Base-by-base conservation (phyloP, 2,113 vertebrate genomes). In the Terrapene triunguis region DNA sequence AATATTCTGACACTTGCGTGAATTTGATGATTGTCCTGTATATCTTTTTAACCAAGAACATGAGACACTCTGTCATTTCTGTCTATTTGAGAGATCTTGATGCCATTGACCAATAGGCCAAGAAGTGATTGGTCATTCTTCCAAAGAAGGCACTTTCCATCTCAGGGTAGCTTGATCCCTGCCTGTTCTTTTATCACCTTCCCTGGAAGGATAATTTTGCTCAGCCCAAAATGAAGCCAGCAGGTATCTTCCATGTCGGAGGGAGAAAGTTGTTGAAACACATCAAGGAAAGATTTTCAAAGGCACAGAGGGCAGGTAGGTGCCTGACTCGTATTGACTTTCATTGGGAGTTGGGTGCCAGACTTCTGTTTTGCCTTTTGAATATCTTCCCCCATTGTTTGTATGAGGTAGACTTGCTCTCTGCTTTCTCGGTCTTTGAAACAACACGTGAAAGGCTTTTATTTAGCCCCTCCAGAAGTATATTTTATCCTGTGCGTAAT, bases 21-120 rank as follows among this genome's bases (percentile, higher is more conserved):
- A 51, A 19, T 76, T 27, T 0, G 1, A 11, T 1, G 0, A 38
- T 82, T 55, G 25, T 14, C 53, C 38, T 42, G 22, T 38, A 25
- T 21, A 11, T 10, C n/a, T 21, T 42, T 74, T 74, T 24, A 38
- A 42, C 69, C 9, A 6, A 42, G 38, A 27, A 44, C 11, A 76
- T 8, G 24, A 27, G 38, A 24, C 24, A 12, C 21, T 44, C 24
- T 44, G 4, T 44, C 92, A 10, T 17, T 65, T 38, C 0, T n/a
- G 13, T 85, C 82, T 59, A 4, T 0, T 48, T 91, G 22, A 38
- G 3, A 13, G 21, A 44, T 42, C 35, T n/a, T 24, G 48, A 10
- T 91, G 50, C 65, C 19, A 84, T 1, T 0, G 8, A 83, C 89
- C 65, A 90, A 42, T 50, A 4, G 1, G 5, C 57, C 38, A 76